Evolutionary conservation across 2,797 vertebrate species (phyloP).

Genomic region (Platyrinchus mystaceus): DNA sequence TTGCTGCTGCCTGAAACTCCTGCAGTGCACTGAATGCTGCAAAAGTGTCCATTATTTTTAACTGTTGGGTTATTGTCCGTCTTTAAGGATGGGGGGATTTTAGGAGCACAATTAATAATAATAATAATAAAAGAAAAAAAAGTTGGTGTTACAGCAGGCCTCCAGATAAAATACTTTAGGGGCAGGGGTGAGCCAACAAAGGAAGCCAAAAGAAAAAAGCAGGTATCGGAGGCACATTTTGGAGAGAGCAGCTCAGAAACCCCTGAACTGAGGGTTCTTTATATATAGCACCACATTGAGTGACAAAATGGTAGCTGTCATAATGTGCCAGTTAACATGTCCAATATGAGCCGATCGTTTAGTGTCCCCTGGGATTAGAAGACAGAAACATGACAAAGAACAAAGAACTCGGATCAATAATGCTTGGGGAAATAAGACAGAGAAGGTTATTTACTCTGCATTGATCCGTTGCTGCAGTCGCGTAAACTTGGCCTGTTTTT

Average conservation of each 20-base stretch:
- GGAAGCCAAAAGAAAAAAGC: not conserved
- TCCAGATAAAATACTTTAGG: conserved; percentile 6
- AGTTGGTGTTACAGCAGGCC: not conserved
- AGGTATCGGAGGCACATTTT: not conserved
- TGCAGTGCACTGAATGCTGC: conserved; percentile 7
- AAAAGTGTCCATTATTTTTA: conserved; percentile 57
- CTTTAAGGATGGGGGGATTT: conserved; percentile 33
- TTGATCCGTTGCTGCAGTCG: conserved; percentile 92
- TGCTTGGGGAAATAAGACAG: conserved; percentile 98
- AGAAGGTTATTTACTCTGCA: conserved; percentile 99
- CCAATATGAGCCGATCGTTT: conserved; percentile 80
- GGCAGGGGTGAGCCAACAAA: not conserved
- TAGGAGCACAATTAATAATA: conserved; percentile 10
- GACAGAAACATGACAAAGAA: conserved; percentile 90
- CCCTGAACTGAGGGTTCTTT: conserved; percentile 41
- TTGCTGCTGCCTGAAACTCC: conserved; percentile 24
- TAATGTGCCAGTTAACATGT: conserved; percentile 82
- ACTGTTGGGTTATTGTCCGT: conserved; percentile 30
- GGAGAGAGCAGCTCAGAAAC: conserved; percentile 10
- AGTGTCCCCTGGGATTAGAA: conserved; percentile 80
- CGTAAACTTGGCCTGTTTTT: conserved; percentile 94
- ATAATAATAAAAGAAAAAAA: conserved; percentile 6
- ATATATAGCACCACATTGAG: conserved; percentile 70
- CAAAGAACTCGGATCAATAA: conserved; percentile 92
- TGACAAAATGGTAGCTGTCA: conserved; percentile 82